Percentiles rank a stretch among this genome's conserved stretches.
Conservation (phyloP, 2,888 invertebrate genomes). For the Caenorhabditis sp. region DNA sequence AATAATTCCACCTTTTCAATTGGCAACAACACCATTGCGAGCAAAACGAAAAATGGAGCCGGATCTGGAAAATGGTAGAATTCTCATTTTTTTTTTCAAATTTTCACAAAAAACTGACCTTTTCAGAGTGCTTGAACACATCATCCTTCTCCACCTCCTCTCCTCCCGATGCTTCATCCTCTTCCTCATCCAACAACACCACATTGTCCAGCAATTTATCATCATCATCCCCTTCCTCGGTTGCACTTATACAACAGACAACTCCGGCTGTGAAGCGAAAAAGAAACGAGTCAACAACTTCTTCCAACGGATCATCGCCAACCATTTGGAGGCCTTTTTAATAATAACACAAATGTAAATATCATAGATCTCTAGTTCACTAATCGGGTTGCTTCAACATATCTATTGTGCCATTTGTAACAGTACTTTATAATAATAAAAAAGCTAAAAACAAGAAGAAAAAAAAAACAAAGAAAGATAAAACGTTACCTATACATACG, state of each 20-base stretch:
- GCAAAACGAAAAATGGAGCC: neutral
- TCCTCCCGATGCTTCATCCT: constrained; percentile 15
- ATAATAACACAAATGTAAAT: neutral
- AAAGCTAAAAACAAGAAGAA: neutral
- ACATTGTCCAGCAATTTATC: neutral
- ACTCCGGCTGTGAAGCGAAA: constrained; percentile 43
- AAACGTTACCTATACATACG: constrained; percentile 33
- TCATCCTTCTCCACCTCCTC: constrained; percentile 20
- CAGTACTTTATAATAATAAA: neutral
- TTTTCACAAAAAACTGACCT: neutral
- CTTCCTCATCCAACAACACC: constrained; percentile 2
- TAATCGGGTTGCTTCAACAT: neutral
- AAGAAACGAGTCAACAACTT: constrained; percentile 22
- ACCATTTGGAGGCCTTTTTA: constrained; percentile 46
- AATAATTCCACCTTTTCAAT: neutral
- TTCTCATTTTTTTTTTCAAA: too few relatives aligned
- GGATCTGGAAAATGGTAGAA: neutral
- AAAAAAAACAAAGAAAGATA: constrained; percentile 26
- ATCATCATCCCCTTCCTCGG: constrained; percentile 5
- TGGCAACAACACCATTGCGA: constrained; percentile 3
- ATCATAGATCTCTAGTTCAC: neutral
- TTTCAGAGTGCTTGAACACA: constrained; percentile 32
- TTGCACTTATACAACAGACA: constrained; percentile 39
- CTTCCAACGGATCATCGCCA: constrained; percentile 44
- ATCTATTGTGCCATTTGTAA: neutral